Conservation (phyloP, 2,797 vertebrate species). For the Potorous gilbertii region DNA sequence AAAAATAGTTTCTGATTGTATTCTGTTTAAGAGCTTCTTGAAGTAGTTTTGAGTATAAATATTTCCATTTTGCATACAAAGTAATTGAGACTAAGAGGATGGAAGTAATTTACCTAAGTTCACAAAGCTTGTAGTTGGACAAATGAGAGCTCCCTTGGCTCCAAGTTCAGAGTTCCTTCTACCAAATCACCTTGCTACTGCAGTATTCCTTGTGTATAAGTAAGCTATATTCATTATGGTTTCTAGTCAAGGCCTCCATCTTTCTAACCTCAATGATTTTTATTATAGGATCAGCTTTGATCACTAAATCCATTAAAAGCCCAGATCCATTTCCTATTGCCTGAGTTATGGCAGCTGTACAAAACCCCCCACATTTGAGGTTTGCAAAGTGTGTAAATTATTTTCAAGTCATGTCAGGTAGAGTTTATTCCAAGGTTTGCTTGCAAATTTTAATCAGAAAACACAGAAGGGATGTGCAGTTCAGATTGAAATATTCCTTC, state of each 20-base stretch:
- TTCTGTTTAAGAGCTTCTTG: neutral
- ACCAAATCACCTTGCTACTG: neutral
- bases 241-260: constrained; percentile 62
- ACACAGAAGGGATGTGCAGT: constrained; percentile 84
- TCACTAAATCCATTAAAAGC: constrained; percentile 76
- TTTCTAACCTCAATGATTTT: constrained; percentile 71
- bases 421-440: constrained; percentile 86
- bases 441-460: constrained; percentile 89
- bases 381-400: constrained; percentile 85
- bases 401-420: constrained; percentile 86
- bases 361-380: constrained; percentile 72
- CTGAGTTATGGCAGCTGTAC: constrained; percentile 74
- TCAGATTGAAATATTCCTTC: constrained; percentile 87
- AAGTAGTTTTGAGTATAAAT: neutral
- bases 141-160: neutral
- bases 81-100: neutral
- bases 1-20: neutral
- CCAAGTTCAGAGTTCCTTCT: neutral
- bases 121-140: neutral
- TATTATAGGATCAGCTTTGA: constrained; percentile 67
- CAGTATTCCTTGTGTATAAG: neutral
- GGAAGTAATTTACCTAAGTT: neutral
- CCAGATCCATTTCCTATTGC: constrained; percentile 76
- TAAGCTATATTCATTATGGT: neutral
- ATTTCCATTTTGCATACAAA: neutral